Conservation (phyloP, 2,888 invertebrate genomes). For the Yponomeuta cagnagella region DNA sequence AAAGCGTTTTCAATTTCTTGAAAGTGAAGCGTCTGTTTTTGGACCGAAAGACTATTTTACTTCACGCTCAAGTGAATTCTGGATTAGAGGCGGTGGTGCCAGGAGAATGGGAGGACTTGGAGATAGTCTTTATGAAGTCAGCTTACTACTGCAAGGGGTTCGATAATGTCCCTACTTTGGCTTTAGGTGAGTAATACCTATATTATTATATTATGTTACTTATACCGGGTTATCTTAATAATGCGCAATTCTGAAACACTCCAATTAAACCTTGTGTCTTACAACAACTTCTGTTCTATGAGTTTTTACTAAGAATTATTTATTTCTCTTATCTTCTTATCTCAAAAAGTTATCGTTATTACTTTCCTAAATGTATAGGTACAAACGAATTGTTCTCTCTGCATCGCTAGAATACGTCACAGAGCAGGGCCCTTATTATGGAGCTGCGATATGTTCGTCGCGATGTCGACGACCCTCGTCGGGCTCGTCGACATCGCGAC, state of each 20-base stretch:
- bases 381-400: no score
- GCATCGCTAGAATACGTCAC: neutral
- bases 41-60: slow-evolving; percentile 41
- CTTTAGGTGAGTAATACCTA: slow-evolving; percentile 42
- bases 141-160: slow-evolving; percentile 41
- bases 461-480: no score
- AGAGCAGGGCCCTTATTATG: neutral
- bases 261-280: no score
- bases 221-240: no score
- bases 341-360: no score
- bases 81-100: slow-evolving; percentile 40
- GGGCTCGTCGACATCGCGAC: no score
- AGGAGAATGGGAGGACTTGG: slow-evolving; percentile 44
- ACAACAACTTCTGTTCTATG: no score
- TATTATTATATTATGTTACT: no score
- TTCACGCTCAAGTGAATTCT: slow-evolving; percentile 46
- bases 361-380: no score
- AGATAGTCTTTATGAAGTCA: slow-evolving; percentile 45
- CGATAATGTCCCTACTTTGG: slow-evolving; percentile 28
- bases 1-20: slow-evolving; percentile 22
- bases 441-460: no score
- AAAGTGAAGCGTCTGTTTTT: slow-evolving; percentile 49
- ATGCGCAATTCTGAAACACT: no score
- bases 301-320: neutral
- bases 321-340: no score